Evolutionary conservation across 2,888 invertebrate genomes (phyloP).

Genomic region (Agrilus mali): DNA sequence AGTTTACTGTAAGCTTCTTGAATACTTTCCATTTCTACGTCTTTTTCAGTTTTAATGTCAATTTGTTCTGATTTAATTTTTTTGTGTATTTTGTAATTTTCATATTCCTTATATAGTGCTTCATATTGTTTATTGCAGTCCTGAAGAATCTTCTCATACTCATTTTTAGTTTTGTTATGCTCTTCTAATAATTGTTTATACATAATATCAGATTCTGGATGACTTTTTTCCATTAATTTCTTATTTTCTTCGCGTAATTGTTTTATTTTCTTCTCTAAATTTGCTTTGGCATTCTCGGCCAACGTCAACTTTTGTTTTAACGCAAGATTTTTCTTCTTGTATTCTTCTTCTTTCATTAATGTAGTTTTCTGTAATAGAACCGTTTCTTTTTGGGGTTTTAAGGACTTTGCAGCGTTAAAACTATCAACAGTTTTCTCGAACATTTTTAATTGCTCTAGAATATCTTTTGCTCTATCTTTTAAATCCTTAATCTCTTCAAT

Average conservation of each 20-base stretch:
- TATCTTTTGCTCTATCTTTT: slow-evolving; percentile 16
- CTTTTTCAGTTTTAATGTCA: slow-evolving; percentile 8
- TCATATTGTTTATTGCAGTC: slow-evolving; percentile 17
- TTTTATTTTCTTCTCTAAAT: slow-evolving; percentile 21
- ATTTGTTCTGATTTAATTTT: slow-evolving; percentile 3
- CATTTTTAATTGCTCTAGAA: slow-evolving; percentile 15
- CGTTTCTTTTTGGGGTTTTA: slow-evolving; percentile 10
- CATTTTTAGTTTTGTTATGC: slow-evolving; percentile 17
- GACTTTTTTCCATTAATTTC: slow-evolving; percentile 10
- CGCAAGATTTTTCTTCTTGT: slow-evolving; percentile 18
- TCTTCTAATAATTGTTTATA: slow-evolving; percentile 20
- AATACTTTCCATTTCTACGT: slow-evolving; percentile 18
- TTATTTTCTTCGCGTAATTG: slow-evolving; percentile 23
- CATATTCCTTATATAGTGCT: slow-evolving; percentile 16
- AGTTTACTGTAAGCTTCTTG: slow-evolving; percentile 25
- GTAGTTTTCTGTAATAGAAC: background rate
- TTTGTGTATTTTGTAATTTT: slow-evolving; percentile 7
- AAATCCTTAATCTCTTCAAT: slow-evolving; percentile 17
- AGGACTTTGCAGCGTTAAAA: background rate
- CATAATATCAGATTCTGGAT: slow-evolving; percentile 15
- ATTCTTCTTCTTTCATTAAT: slow-evolving; percentile 18
- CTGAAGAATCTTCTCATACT: slow-evolving; percentile 18
- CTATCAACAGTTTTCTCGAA: slow-evolving; percentile 9
- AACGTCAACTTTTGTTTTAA: slow-evolving; percentile 20
- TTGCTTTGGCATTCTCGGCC: slow-evolving; percentile 17